A percentile compares a stretch with the other conserved stretches of the same genome.
These are phyloP conservation scores for Dallia pectoralis DNA, from an alignment of 2,797 vertebrate genomes.

Conservation along the genomic window DNA sequence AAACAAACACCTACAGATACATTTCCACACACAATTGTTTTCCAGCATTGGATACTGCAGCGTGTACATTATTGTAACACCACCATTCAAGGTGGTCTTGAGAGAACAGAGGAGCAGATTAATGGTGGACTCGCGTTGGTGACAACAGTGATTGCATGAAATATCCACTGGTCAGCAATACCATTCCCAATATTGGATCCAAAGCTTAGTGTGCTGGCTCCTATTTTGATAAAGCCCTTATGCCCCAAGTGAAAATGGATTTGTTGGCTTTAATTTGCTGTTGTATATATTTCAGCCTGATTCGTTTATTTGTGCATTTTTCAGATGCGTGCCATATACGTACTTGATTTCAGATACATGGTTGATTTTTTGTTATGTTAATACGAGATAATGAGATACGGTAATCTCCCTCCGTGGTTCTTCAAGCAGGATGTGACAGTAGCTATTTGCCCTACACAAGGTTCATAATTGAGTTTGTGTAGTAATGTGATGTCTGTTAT, in stretches of 20 bases:
- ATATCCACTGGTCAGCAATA: not conserved
- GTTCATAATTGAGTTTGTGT: slow-evolving; percentile 38
- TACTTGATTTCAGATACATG: slow-evolving; percentile 11
- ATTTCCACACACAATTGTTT: not conserved
- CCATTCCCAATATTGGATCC: slow-evolving; percentile 12
- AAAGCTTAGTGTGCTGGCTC: slow-evolving; percentile 15
- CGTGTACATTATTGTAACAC: not conserved
- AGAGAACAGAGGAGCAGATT: slow-evolving; percentile 2
- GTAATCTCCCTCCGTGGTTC: slow-evolving; percentile 32
- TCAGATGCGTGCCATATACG: slow-evolving; percentile 64
- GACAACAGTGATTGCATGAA: not conserved
- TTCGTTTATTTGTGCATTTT: slow-evolving; percentile 34
- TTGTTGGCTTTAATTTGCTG: slow-evolving; percentile 37
- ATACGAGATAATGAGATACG: slow-evolving; percentile 28
- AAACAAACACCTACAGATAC: slow-evolving; percentile 16
- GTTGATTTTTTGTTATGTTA: slow-evolving; percentile 42
- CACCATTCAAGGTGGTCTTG: slow-evolving; percentile 1
- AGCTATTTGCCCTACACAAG: slow-evolving; percentile 31
- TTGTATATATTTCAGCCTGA: slow-evolving; percentile 41
- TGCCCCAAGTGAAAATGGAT: slow-evolving; percentile 35
- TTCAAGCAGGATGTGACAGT: slow-evolving; percentile 23
- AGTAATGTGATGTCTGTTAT: slow-evolving; percentile 42
- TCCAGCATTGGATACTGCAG: not conserved
- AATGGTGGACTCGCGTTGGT: not conserved
- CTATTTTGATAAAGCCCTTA: slow-evolving; percentile 4